Base-by-base conservation (phyloP, 2,113 vertebrate species). In the Myxocyprinus asiaticus region DNA sequence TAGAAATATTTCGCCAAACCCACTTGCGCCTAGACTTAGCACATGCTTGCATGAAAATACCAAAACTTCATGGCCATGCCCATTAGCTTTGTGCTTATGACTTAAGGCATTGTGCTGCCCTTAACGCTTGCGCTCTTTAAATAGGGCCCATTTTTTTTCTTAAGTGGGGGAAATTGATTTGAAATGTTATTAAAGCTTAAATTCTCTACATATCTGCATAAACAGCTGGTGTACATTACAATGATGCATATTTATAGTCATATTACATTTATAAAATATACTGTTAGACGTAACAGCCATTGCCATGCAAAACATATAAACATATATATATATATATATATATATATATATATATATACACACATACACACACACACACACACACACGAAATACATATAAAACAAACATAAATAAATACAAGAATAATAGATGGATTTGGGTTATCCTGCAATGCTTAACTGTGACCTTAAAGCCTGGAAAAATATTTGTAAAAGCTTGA, bases 351-450 rank as follows among this genome's bases (percentile, higher is more conserved):
- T n/a, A n/a, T n/a, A n/a, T n/a, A n/a, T n/a, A n/a, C n/a, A n/a
- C n/a, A n/a, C n/a, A n/a, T n/a, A n/a, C n/a, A n/a, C n/a, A n/a
- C n/a, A n/a, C n/a, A n/a, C n/a, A n/a, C n/a, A n/a, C n/a, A n/a
- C n/a, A 73, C 48, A 43, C 42, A 73, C 48, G 68, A 56, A 6
- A n/a, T 51, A 45, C 9, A 4, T 63, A 10, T 17, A 48, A 70
- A 70, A 71, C 53, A 51, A 9, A 9, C n/a, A n/a, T n/a, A 65
- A 11, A 79, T 64, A n/a, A 15, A 68, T 48, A 68, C 58, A 81
- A 83, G 77, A 85, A 78, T 87, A 88, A 90, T 85, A 88, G 87
- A 87, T 86, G 81, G 84, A 85, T 85, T 80, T 85, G 81, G 84
- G 81, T 82, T 77, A 51, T 86, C 65, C 4, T 77, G 89, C 14